A percentile compares a stretch with the other conserved stretches of the same genome.
These are phyloP conservation scores for Todus mexicanus DNA, from an alignment of 2,797 vertebrate genomes.

Conservation along the genomic window DNA sequence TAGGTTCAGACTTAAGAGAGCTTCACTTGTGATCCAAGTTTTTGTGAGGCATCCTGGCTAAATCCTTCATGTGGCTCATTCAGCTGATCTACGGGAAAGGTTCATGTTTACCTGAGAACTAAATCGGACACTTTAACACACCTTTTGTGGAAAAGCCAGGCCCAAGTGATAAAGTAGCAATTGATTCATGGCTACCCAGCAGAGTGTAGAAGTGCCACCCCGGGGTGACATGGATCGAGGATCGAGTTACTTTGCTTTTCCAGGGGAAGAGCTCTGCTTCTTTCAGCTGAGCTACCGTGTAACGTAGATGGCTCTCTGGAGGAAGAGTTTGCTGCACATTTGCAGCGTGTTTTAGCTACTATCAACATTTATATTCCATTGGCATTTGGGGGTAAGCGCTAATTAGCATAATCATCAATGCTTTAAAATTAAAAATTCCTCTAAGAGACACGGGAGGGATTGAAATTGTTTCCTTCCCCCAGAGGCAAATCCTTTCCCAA, in stretches of 20 bases:
- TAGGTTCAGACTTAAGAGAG: background rate
- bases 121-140: background rate
- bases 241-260: background rate
- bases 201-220: background rate
- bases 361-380: slow-evolving; percentile 54
- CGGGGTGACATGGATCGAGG: background rate
- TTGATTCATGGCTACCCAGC: background rate
- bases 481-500: slow-evolving; percentile 35
- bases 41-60: background rate
- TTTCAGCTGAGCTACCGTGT: slow-evolving; percentile 24
- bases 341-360: slow-evolving; percentile 52
- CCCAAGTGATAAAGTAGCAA: background rate
- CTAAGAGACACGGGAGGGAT: background rate
- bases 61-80: background rate
- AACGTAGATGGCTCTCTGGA: background rate
- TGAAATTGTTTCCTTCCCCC: background rate
- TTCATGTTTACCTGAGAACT: background rate
- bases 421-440: slow-evolving; percentile 49
- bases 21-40: background rate
- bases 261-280: background rate
- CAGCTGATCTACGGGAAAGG: background rate
- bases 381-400: slow-evolving; percentile 49
- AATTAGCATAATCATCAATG: slow-evolving; percentile 48
- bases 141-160: background rate
- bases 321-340: slow-evolving; percentile 6